phyloP scores from a whole-genome alignment of 2,113 vertebrate species.

The Pantherophis guttatus region DNA sequence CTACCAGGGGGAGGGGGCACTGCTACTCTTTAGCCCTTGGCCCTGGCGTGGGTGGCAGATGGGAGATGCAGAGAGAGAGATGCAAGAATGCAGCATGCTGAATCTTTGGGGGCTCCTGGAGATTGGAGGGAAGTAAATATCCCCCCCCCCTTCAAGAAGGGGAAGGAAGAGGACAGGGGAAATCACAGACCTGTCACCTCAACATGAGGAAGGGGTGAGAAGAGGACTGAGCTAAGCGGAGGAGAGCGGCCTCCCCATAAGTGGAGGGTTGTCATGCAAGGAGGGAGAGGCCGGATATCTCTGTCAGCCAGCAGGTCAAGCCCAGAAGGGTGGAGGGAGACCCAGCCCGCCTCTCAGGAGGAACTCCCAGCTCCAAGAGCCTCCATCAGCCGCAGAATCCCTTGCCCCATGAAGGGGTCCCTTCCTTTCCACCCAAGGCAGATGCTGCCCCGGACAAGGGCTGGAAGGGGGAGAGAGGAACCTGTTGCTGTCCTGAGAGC shows the following conservation, averaged over 20 bases:
- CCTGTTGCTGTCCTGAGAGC: neutral
- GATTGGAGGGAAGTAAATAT: neutral
- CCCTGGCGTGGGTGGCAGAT: neutral
- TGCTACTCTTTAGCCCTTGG: neutral
- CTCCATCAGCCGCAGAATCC: neutral
- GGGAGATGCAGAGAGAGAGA: neutral
- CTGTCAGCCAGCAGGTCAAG: neutral
- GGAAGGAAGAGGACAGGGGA: neutral
- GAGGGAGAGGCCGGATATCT: neutral
- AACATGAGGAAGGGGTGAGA: too few species aligned
- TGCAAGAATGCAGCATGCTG: neutral
- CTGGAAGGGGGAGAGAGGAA: neutral
- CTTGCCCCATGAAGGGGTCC: too few species aligned
- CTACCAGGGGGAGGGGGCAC: neutral
- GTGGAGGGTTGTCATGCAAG: neutral
- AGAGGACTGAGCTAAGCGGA: neutral
- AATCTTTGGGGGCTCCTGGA: neutral
- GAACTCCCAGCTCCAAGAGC: neutral
- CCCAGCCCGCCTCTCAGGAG: too few species aligned
- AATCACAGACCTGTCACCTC: neutral
- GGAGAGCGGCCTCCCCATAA: accelerated
- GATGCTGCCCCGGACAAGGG: neutral
- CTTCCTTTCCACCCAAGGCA: neutral
- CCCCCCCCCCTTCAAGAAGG: too few species aligned
- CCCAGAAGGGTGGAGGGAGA: neutral